These are phyloP conservation scores for Acleris holmiana DNA, from an alignment of 2,888 invertebrate species.

Conservation along the genomic window DNA sequence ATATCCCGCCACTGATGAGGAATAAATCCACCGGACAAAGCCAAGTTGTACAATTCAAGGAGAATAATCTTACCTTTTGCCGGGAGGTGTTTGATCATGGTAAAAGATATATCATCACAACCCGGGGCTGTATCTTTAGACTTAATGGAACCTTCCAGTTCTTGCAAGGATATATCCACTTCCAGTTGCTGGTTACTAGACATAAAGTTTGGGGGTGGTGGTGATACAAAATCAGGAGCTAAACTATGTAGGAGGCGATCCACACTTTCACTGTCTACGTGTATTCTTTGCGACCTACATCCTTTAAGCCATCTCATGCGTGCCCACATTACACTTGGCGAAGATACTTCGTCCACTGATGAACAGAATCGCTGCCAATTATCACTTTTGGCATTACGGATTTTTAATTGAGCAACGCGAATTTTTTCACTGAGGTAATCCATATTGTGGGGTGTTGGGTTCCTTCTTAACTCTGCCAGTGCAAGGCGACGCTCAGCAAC, in stretches of 20 bases:
- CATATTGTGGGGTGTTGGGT: conserved; percentile 42
- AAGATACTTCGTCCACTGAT: conserved; percentile 11
- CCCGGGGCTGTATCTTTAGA: conserved; percentile 36
- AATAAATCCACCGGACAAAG: conserved; percentile 10
- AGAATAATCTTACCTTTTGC: conserved; percentile 26
- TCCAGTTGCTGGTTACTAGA: conserved; percentile 12
- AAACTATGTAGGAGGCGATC: conserved; percentile 18
- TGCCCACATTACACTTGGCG: conserved; percentile 38
- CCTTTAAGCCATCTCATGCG: conserved; percentile 42
- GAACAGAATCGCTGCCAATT: conserved; percentile 37
- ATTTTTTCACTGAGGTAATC: conserved; percentile 33
- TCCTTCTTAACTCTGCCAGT: conserved; percentile 40
- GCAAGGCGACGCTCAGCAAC: conserved; percentile 42
- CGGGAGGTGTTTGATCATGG: conserved; percentile 37
- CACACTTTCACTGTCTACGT: conserved; percentile 12
- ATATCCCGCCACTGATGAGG: conserved; percentile 16
- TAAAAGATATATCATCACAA: conserved; percentile 26
- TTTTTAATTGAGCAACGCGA: conserved; percentile 20
- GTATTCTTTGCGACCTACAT: not conserved
- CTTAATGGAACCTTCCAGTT: conserved; percentile 30
- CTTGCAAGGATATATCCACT: conserved; percentile 8
- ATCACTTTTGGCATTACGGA: conserved; percentile 27
- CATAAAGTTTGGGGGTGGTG: conserved; percentile 9
- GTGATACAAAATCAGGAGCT: conserved; percentile 22
- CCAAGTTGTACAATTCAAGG: conserved; percentile 19